Evolutionary conservation across 2,888 invertebrate genomes (phyloP).

Genomic region (Drosophila recens): DNA sequence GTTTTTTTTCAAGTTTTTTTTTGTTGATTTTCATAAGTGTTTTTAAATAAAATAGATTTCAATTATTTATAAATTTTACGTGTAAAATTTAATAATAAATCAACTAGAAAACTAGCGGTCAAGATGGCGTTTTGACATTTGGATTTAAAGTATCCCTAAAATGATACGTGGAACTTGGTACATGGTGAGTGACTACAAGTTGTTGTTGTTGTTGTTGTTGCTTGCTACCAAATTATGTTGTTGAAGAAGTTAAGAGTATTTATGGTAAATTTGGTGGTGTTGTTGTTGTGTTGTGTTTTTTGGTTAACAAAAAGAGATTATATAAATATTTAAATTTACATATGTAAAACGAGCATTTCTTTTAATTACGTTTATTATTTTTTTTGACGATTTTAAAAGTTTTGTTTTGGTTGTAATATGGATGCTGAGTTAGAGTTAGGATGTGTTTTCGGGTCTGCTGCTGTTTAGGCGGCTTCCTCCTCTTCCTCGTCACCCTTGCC

Average conservation of each 20-base stretch:
- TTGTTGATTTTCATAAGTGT: conserved; percentile 48
- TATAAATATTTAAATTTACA: conserved; percentile 72
- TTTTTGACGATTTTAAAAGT: conserved; percentile 76
- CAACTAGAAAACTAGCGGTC: conserved; percentile 80
- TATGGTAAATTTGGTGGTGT: conserved; percentile 41
- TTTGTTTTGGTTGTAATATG: conserved; percentile 68
- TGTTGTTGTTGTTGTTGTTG: conserved; percentile 49
- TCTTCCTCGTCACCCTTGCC: conserved; percentile 94
- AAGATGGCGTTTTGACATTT: conserved; percentile 70
- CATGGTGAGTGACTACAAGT: conserved; percentile 38
- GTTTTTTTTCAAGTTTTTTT: conserved; percentile 51
- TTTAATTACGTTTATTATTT: conserved; percentile 80
- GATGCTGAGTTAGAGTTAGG: conserved; percentile 78
- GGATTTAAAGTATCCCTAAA: conserved; percentile 66
- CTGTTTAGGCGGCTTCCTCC: conserved; percentile 86
- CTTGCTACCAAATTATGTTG: conserved; percentile 45
- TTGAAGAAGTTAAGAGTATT: conserved; percentile 75
- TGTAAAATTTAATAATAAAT: conserved; percentile 79
- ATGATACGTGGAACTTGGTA: conserved; percentile 61
- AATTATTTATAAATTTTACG: conserved; percentile 76
- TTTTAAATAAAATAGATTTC: conserved; percentile 71
- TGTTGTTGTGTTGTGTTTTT: conserved; percentile 31
- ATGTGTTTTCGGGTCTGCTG: conserved; percentile 77
- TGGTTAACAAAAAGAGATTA: conserved; percentile 72
- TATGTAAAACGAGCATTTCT: conserved; percentile 80